Evolutionary conservation across 2,797 vertebrate species (phyloP).

Genomic region (Lepidocolaptes lacrymiger): DNA sequence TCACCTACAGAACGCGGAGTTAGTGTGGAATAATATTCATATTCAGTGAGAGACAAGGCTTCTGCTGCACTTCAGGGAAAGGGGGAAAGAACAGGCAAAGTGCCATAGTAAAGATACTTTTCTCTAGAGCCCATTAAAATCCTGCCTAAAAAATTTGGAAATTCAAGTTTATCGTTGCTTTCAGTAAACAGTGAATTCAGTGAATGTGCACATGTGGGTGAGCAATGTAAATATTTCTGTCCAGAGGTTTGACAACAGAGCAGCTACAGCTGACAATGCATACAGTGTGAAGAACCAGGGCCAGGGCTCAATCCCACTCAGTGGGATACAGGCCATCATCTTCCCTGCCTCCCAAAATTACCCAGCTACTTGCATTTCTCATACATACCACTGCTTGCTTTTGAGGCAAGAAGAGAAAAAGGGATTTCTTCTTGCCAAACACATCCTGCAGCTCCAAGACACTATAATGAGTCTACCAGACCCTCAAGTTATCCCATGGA

Average conservation of each 20-base stretch:
- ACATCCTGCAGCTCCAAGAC: not conserved
- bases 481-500: not conserved
- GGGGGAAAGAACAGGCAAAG: not conserved
- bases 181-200: not conserved
- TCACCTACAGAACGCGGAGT: not conserved
- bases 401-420: not conserved
- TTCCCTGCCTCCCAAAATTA: not conserved
- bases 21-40: not conserved
- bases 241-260: not conserved
- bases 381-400: not conserved
- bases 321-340: not conserved
- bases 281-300: not conserved
- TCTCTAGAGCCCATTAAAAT: not conserved
- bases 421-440: constrained; percentile 20
- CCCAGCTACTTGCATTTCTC: constrained; percentile 12
- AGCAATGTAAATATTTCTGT: not conserved
- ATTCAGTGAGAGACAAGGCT: not conserved
- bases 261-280: not conserved
- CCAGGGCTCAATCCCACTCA: not conserved
- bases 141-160: not conserved
- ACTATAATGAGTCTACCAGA: constrained; percentile 20
- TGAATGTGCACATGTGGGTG: rapidly evolving
- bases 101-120: not conserved
- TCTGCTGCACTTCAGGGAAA: not conserved
- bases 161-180: not conserved